Conservation (phyloP, 2,797 vertebrate species). For the Peromyscus melanophrys region DNA sequence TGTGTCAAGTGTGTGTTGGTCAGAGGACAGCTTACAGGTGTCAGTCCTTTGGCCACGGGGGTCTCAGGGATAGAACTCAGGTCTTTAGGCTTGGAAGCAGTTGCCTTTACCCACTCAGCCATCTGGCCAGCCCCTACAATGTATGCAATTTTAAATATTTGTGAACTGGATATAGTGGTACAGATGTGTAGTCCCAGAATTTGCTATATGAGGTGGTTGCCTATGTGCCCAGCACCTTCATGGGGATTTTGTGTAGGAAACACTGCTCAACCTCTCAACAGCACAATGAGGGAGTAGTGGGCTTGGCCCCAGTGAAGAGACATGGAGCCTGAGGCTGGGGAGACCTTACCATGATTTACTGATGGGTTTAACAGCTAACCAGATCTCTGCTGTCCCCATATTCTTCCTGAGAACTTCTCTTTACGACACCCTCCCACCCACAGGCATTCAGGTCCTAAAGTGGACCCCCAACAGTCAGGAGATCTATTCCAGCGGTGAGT, state of each 20-base stretch:
- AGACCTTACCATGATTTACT: background rate
- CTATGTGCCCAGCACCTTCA: background rate
- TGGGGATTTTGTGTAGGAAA: background rate
- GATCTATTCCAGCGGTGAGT: background rate
- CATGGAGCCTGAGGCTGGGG: background rate
- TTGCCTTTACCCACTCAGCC: background rate
- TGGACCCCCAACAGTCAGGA: background rate
- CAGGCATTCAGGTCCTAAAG: background rate
- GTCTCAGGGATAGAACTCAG: background rate
- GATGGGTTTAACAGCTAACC: background rate
- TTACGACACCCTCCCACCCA: background rate
- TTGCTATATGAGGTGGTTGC: background rate
- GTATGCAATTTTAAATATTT: background rate
- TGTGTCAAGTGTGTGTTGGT: too few relatives aligned
- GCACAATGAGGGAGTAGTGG: background rate
- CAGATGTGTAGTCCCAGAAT: background rate
- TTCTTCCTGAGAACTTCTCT: background rate
- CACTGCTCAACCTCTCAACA: background rate
- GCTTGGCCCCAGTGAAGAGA: background rate
- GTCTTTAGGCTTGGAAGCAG: background rate
- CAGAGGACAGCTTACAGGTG: too few relatives aligned
- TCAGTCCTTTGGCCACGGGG: background rate
- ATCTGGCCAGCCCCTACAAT: background rate
- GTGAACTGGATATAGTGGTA: background rate
- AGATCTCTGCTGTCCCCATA: background rate